Evolutionary conservation across 1,140 invertebrate species (phyloP), one percentile per base, ranked within the genome.

Genomic region (Periplaneta americana): DNA sequence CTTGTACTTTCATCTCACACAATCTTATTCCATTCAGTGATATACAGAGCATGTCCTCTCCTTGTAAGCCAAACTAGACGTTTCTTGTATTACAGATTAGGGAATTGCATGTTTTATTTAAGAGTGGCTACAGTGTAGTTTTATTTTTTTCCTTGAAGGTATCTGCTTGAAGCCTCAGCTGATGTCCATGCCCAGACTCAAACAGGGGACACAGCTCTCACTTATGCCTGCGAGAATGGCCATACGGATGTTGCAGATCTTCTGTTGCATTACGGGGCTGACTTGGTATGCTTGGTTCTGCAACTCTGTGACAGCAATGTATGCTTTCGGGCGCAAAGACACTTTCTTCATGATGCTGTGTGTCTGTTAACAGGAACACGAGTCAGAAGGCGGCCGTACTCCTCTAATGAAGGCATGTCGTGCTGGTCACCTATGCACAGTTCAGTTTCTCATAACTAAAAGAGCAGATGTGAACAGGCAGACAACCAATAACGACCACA

Each of bases 351-450:
- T 22, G 1, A n/a, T 76, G 5, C 2, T 76, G 75, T 76, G 75
- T 80, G 57, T 36, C n/a, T 34, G 34, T 78, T 84, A 86, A 83
- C 84, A 93, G 92, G 96, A 98, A 88, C 96, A 98, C 86, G 95
- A 96, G 89, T 97, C 95, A n/a, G 96, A 97, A 91, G 97, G 96
- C 84, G 97, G 95, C 48, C 92, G 96, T 88, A 99, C 98, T 37
- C 98, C 98, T 35, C 88, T 99, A 82, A 99, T 99, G 98, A 96
- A 99, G 89, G 98, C 98, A n/a, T 97, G 97, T 83, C 94, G 98
- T 86, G 98, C 98, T 79, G 98, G 98, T n/a, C 98, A 99, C 89
- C 90, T 98, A n/a, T 97, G 96, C 87, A 98, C 98, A 76, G 98
- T 99, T 76, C 96, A 98, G 89, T 97, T 99, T 88, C 92, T 99